phyloP scores from a whole-genome alignment of 2,797 vertebrate species.

The Crax fasciolata region DNA sequence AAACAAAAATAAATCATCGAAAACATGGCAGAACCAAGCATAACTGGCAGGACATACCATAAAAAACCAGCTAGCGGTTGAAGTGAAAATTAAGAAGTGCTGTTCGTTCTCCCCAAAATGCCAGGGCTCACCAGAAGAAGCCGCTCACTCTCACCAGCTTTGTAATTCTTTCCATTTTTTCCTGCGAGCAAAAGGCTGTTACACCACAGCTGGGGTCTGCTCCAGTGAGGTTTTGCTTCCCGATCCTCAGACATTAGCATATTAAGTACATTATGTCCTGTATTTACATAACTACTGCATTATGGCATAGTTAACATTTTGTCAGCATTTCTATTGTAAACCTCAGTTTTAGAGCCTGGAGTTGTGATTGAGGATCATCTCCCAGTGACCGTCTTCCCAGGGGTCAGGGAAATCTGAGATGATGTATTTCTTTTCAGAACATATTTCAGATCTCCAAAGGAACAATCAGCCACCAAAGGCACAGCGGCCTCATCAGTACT shows the following conservation, averaged over 20 bases:
- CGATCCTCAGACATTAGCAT: constrained; percentile 48
- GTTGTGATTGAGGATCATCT: neutral
- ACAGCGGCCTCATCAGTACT: constrained; percentile 2
- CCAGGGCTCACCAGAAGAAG: constrained; percentile 62
- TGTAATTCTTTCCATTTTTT: neutral
- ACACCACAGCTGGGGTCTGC: constrained; percentile 1
- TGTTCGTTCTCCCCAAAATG: constrained; percentile 65
- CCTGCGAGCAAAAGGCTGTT: neutral
- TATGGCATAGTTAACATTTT: constrained; percentile 30
- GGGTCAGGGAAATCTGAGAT: neutral
- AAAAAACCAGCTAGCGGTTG: constrained; percentile 49
- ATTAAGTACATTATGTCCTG: constrained; percentile 19
- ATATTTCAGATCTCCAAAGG: constrained; percentile 34
- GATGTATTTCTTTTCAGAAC: constrained; percentile 20
- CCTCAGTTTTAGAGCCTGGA: neutral
- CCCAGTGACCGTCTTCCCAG: constrained; percentile 7
- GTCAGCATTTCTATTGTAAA: neutral
- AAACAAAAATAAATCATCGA: constrained; percentile 77
- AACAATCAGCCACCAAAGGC: constrained; percentile 26
- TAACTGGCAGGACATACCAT: constrained; percentile 56
- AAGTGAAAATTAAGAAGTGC: constrained; percentile 66
- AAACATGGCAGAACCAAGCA: constrained; percentile 74
- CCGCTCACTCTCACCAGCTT: constrained; percentile 5
- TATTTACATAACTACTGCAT: constrained; percentile 40
- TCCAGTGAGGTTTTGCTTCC: constrained; percentile 11